Evolutionary conservation across 2,888 invertebrate species (phyloP), one percentile per base, ranked within the genome.

Genomic region (Lasioglossum oenotherae): DNA sequence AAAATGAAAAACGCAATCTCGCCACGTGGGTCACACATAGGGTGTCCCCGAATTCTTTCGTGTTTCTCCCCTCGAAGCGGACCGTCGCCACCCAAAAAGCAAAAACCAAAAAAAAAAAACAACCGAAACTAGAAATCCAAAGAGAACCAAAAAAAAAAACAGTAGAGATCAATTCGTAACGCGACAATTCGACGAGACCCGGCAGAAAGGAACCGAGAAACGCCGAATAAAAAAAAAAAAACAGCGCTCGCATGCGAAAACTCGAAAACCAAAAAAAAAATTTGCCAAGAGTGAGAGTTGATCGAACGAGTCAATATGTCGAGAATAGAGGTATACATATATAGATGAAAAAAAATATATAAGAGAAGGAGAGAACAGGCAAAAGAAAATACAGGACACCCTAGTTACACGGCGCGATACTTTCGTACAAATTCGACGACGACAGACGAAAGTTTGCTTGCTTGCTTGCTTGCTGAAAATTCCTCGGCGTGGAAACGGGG

Each of bases 391-490:
- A 46, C 76, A 78, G 87, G 82, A 88, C 90, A 84, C 88, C 82
- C 82, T 84, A 82, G 87, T 82, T 76, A 80, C 85, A 86, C 87
- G 89, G 53, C 53, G 84, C 86, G 89, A 89, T 81, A 88, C 90
- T 89, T 87, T 89, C 90, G 88, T 88, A 87, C 84, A 85, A 86
- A 86, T 85, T 87, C 89, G 83, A 88, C 89, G 89, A 88, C 85
- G 90, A 88, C 88, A 88, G 87, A 85, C 87, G 89, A 90, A 90
- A 90, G 87, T 90, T 90, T 89, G 85, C 89, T 89, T 87, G 88
- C 85, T 85, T 85, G 82, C 85, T 88, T 85, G 88, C 82, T 88
- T 88, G 89, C 81, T 90, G 79, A 53, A 86, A 82, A 64, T 82
- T 84, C 78, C 81, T 78, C 83, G 85, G 88, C 89, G 88, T 89